Evolutionary conservation across 1,140 invertebrate species (phyloP).

Genomic region (Drosophila leontia): DNA sequence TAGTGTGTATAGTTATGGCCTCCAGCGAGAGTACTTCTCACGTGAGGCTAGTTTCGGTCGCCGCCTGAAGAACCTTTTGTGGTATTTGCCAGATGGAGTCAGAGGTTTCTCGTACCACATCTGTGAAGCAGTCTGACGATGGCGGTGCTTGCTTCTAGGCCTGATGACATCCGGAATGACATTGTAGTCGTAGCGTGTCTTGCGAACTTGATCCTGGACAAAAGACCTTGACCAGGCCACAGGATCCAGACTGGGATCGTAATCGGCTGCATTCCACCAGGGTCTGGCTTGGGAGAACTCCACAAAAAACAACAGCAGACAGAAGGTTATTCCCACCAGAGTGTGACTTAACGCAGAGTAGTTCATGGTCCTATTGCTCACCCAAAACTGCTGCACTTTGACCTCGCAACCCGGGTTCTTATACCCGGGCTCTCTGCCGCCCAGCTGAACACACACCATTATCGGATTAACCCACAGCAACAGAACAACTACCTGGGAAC

Average conservation of each 20-base stretch:
- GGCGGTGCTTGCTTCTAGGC: not conserved
- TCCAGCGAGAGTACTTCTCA: slow-evolving; percentile 31
- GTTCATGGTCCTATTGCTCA: slow-evolving; percentile 33
- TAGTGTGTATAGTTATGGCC: slow-evolving; percentile 5
- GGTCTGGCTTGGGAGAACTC: slow-evolving; percentile 20
- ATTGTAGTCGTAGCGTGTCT: slow-evolving; percentile 52
- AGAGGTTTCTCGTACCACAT: not conserved
- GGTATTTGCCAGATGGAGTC: slow-evolving; percentile 1
- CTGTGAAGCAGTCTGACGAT: not conserved
- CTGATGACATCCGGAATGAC: not conserved
- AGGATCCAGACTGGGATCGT: slow-evolving; percentile 77
- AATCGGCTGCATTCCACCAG: slow-evolving; percentile 58
- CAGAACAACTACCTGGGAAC: slow-evolving; percentile 28
- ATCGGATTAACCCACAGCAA: slow-evolving; percentile 27
- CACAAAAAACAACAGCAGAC: slow-evolving; percentile 6
- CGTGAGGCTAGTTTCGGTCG: slow-evolving; percentile 53
- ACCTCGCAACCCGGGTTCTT: slow-evolving; percentile 22
- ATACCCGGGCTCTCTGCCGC: slow-evolving; percentile 7
- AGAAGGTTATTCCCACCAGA: slow-evolving; percentile 6
- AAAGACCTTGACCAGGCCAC: slow-evolving; percentile 72
- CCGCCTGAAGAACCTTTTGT: slow-evolving; percentile 31
- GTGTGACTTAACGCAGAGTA: slow-evolving; percentile 8
- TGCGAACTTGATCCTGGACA: slow-evolving; percentile 61
- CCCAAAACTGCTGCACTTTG: slow-evolving; percentile 35
- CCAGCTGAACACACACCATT: slow-evolving; percentile 37